phyloP scores from a whole-genome alignment of 2,888 invertebrate genomes.

The Himalopsyche anomala region DNA sequence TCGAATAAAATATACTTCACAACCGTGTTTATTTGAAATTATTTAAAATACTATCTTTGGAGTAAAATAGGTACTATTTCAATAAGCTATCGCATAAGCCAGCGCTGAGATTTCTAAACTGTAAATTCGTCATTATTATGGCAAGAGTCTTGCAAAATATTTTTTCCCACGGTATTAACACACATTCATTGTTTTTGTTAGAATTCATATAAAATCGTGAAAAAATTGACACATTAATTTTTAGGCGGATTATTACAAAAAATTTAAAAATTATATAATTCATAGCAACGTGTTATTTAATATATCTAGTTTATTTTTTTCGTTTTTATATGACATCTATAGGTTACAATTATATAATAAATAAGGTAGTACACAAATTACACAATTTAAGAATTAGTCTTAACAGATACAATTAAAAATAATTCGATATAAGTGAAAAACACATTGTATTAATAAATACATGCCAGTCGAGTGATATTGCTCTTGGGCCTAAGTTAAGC shows the following conservation, averaged over 20 bases:
- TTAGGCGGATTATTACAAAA: background rate
- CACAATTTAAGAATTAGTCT: too few relatives aligned
- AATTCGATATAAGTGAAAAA: too few relatives aligned
- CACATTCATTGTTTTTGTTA: conserved; percentile 2
- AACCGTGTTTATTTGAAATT: background rate
- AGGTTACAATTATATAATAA: too few relatives aligned
- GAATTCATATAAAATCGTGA: background rate
- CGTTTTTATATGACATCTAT: background rate
- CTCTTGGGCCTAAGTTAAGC: too few relatives aligned
- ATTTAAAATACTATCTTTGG: background rate
- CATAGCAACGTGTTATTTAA: background rate
- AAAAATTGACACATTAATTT: conserved; percentile 1
- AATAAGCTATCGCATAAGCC: background rate
- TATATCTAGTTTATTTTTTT: background rate
- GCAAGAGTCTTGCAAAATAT: background rate
- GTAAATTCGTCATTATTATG: conserved; percentile 26
- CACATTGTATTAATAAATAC: too few relatives aligned
- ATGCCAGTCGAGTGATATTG: too few relatives aligned
- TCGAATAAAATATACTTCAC: too few relatives aligned
- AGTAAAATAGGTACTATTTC: background rate
- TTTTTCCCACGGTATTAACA: conserved; percentile 26
- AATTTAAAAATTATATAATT: background rate
- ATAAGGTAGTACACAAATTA: too few relatives aligned
- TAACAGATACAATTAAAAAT: too few relatives aligned
- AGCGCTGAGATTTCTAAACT: conserved; percentile 4